phyloP scores from a whole-genome alignment of 2,888 invertebrate genomes.

The Epinotia demarniana region DNA sequence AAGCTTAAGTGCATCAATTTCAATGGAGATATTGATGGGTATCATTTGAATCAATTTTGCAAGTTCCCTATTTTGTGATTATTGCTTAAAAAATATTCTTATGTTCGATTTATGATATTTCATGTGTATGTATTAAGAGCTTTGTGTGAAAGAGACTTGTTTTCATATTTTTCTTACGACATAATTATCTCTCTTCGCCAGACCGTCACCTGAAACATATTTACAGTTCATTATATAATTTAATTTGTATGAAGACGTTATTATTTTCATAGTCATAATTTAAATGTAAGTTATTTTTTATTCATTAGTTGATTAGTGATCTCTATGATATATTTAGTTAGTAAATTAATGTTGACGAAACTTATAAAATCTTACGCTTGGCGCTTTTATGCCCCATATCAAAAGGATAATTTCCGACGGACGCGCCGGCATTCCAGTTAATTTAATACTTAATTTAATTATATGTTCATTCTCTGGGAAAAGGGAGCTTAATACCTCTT shows the following conservation, averaged over 20 bases:
- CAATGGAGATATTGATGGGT: not conserved
- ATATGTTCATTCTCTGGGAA: not conserved
- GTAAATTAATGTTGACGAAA: slow-evolving; percentile 23
- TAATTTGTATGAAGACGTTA: slow-evolving; percentile 19
- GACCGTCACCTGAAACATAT: not conserved
- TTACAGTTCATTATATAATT: not conserved
- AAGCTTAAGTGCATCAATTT: not conserved
- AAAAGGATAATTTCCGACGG: slow-evolving; percentile 26
- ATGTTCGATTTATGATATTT: not conserved
- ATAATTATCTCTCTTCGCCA: not conserved
- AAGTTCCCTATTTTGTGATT: not conserved
- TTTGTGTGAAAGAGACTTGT: not conserved
- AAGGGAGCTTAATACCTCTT: not conserved
- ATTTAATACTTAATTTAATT: slow-evolving; percentile 6
- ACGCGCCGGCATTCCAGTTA: slow-evolving; percentile 30
- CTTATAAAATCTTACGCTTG: slow-evolving; percentile 17
- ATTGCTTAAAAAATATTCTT: not conserved
- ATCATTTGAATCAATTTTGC: not conserved
- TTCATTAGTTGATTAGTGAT: slow-evolving; percentile 38
- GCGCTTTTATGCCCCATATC: slow-evolving; percentile 25
- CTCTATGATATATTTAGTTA: slow-evolving; percentile 33
- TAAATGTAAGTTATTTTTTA: slow-evolving; percentile 27
- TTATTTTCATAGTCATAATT: slow-evolving; percentile 28
- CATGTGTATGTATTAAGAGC: not conserved
- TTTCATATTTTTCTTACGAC: slow-evolving; percentile 12